Conservation (phyloP, 2,888 invertebrate species). For the Diarsia mendica region DNA sequence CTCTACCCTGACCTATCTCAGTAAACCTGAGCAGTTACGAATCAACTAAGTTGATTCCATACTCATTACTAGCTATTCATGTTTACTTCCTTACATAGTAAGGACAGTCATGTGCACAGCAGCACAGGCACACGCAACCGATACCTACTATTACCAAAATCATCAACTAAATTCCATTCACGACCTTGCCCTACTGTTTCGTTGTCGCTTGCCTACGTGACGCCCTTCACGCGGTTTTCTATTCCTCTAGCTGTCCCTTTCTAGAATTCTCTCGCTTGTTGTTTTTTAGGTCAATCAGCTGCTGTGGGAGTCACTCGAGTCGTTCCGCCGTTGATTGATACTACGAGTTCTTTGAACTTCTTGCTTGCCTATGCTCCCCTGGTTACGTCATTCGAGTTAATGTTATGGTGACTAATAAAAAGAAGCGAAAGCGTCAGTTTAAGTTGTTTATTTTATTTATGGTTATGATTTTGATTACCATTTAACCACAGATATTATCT, state of each 20-base stretch:
- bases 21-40: constrained; percentile 17
- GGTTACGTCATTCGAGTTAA: constrained; percentile 50
- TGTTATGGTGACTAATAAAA: constrained; percentile 28
- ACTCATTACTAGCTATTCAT: constrained; percentile 5
- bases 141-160: constrained; percentile 52
- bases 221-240: constrained; percentile 75
- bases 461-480: constrained; percentile 14
- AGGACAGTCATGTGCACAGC: constrained; percentile 32
- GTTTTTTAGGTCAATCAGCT: constrained; percentile 78
- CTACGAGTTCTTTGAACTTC: constrained; percentile 68
- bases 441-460: constrained; percentile 23
- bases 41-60: constrained; percentile 15
- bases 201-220: constrained; percentile 81
- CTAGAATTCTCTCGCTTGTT: constrained; percentile 60
- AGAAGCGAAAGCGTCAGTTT: constrained; percentile 14
- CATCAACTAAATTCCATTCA: constrained; percentile 65
- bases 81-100: constrained; percentile 31
- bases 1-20: constrained; percentile 16
- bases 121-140: constrained; percentile 33
- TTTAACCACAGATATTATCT: constrained; percentile 9
- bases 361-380: constrained; percentile 40
- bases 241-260: constrained; percentile 71
- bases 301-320: constrained; percentile 63
- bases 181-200: constrained; percentile 80
- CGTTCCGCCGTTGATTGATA: constrained; percentile 59